These are phyloP conservation scores for Apamea epomidion DNA, from an alignment of 2,888 invertebrate species.

Conservation along the genomic window DNA sequence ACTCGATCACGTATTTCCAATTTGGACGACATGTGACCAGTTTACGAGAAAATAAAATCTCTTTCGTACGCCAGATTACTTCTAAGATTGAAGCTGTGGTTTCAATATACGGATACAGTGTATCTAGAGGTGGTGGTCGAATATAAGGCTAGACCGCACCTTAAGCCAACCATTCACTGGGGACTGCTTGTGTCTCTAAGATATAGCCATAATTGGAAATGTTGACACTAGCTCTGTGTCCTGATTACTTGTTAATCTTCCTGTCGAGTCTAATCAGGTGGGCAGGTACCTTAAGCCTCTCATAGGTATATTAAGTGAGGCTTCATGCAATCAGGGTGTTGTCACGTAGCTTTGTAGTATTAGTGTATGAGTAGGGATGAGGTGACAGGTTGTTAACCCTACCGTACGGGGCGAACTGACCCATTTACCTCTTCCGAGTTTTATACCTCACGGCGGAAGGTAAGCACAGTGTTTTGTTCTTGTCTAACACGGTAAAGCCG, in stretches of 20 bases:
- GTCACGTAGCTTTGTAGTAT: slow-evolving; percentile 52
- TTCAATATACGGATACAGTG: slow-evolving; percentile 35
- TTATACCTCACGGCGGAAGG: slow-evolving; percentile 54
- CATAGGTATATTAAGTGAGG: slow-evolving; percentile 36
- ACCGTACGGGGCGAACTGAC: slow-evolving; percentile 47
- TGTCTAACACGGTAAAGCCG: slow-evolving; percentile 32
- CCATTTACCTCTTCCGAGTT: slow-evolving; percentile 55
- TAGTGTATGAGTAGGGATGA: slow-evolving; percentile 34
- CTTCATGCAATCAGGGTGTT: slow-evolving; percentile 47
- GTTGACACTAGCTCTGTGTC: slow-evolving; percentile 35
- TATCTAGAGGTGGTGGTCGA: slow-evolving; percentile 4
- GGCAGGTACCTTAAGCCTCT: slow-evolving; percentile 33
- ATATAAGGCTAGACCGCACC: slow-evolving; percentile 11
- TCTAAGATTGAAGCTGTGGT: slow-evolving; percentile 44
- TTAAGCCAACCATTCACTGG: slow-evolving; percentile 48
- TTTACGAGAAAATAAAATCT: slow-evolving; percentile 69
- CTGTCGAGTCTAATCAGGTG: slow-evolving; percentile 42
- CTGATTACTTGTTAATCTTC: slow-evolving; percentile 57
- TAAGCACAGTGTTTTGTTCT: slow-evolving; percentile 34
- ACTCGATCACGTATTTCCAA: slow-evolving; percentile 74
- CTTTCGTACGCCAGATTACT: slow-evolving; percentile 49
- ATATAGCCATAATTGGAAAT: slow-evolving; percentile 50
- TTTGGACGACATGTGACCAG: slow-evolving; percentile 71
- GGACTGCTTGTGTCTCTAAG: slow-evolving; percentile 29
- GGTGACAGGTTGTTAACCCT: slow-evolving; percentile 56